phyloP scores from a whole-genome alignment of 2,888 invertebrate species.

The Anodontia alba region DNA sequence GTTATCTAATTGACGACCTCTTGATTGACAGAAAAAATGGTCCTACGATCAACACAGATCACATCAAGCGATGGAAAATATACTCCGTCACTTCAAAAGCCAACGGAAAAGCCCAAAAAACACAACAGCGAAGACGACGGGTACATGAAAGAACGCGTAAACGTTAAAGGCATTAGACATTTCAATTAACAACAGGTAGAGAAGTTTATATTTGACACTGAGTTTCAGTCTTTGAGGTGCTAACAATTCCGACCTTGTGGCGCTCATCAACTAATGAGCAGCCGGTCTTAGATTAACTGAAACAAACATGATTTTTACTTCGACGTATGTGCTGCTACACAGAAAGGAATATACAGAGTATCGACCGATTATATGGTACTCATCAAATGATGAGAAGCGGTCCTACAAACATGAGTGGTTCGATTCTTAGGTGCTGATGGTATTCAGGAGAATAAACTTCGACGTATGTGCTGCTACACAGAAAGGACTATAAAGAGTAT shows the following conservation, averaged over 20 bases:
- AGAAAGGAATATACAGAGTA: too few relatives aligned
- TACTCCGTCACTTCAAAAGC: slow-evolving; percentile 12
- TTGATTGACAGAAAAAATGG: slow-evolving; percentile 3
- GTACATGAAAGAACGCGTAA: neutral
- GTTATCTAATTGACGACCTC: slow-evolving; percentile 8
- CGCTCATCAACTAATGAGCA: neutral
- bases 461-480: too few relatives aligned
- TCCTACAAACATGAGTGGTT: too few relatives aligned
- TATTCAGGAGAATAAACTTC: too few relatives aligned
- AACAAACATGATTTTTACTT: too few relatives aligned
- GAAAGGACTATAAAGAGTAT: neutral
- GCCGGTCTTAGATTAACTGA: too few relatives aligned
- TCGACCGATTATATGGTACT: too few relatives aligned
- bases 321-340: too few relatives aligned
- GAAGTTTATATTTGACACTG: neutral
- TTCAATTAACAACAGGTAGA: neutral
- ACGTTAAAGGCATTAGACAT: neutral
- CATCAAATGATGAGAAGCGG: too few relatives aligned
- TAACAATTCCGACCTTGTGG: neutral
- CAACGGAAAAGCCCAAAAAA: neutral
- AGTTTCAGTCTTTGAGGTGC: neutral
- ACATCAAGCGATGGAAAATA: slow-evolving; percentile 1
- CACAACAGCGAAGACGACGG: slow-evolving; percentile 3
- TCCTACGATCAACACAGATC: neutral
- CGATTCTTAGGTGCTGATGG: too few relatives aligned